phyloP scores from a whole-genome alignment of 1,140 invertebrate species.

The Ips typographus region DNA sequence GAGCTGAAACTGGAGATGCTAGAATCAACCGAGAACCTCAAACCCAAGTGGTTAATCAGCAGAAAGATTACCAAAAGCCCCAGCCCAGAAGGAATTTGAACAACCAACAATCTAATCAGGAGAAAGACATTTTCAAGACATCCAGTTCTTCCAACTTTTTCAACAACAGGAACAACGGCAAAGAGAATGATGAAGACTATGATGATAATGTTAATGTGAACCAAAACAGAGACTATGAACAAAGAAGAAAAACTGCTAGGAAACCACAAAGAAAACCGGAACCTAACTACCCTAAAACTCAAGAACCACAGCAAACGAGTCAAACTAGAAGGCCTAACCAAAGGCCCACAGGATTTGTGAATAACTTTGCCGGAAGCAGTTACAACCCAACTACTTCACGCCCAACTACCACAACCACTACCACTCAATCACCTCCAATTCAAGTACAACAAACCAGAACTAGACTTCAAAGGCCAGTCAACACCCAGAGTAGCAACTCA shows the following conservation, averaged over 20 bases:
- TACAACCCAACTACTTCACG: conserved; percentile 57
- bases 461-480: conserved; percentile 35
- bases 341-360: conserved; percentile 51
- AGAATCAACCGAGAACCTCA: conserved; percentile 52
- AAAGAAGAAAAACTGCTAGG: conserved; percentile 49
- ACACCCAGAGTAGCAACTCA: conserved; percentile 32
- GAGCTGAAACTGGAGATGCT: conserved; percentile 71
- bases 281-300: conserved; percentile 42
- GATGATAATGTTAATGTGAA: conserved; percentile 53
- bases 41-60: conserved; percentile 46
- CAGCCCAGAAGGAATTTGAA: conserved; percentile 36
- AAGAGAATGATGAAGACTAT: conserved; percentile 60
- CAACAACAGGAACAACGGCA: conserved; percentile 61
- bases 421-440: conserved; percentile 18
- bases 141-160: conserved; percentile 71
- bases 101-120: conserved; percentile 45
- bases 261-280: conserved; percentile 48
- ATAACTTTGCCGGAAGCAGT: conserved; percentile 55
- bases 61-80: conserved; percentile 45
- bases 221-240: conserved; percentile 47
- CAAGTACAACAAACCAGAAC: conserved; percentile 43
- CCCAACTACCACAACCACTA: conserved; percentile 47
- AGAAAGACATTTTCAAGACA: conserved; percentile 60
- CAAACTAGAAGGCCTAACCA: conserved; percentile 42
- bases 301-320: conserved; percentile 29